These are phyloP conservation scores for Callipepla californica DNA, from an alignment of 2,113 vertebrate species.

Conservation along the genomic window DNA sequence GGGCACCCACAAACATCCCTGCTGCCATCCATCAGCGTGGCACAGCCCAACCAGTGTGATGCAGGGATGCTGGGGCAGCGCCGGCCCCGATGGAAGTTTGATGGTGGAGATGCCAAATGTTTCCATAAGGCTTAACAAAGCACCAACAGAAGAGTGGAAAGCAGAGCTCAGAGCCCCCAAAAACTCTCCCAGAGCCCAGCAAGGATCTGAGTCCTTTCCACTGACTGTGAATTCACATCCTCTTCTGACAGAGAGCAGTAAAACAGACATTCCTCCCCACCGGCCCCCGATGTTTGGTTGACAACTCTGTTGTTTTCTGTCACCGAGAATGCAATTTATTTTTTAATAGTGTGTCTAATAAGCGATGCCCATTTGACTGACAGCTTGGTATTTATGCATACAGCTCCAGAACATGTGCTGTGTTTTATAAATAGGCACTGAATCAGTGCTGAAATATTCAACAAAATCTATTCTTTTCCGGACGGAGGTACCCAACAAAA, in stretches of 20 bases:
- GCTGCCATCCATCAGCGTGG: rapidly evolving
- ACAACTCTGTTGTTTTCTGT: slow-evolving; percentile 64
- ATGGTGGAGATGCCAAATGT: neutral
- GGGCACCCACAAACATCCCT: neutral
- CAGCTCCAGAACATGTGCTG: slow-evolving; percentile 51
- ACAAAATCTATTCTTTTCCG: slow-evolving; percentile 12
- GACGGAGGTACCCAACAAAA: slow-evolving; percentile 44
- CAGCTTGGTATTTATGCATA: slow-evolving; percentile 56
- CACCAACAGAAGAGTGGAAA: rapidly evolving
- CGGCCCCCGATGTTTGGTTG: slow-evolving; percentile 23
- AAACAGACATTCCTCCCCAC: neutral
- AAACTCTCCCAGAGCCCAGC: neutral
- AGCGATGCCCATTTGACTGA: slow-evolving; percentile 66
- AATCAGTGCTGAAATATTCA: slow-evolving; percentile 9
- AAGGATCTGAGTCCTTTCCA: neutral
- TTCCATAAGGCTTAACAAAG: neutral
- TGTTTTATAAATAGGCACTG: slow-evolving; percentile 61
- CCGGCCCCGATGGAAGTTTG: rapidly evolving
- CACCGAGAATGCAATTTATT: slow-evolving; percentile 64
- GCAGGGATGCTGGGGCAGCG: rapidly evolving
- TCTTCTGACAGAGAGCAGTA: neutral
- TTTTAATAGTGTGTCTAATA: slow-evolving; percentile 61
- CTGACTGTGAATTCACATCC: neutral
- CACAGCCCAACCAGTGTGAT: rapidly evolving
- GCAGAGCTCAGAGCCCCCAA: neutral